A percentile compares a stretch with the other conserved stretches of the same genome.
phyloP scores from a whole-genome alignment of 2,888 invertebrate species.

The Celastrina argiolus region DNA sequence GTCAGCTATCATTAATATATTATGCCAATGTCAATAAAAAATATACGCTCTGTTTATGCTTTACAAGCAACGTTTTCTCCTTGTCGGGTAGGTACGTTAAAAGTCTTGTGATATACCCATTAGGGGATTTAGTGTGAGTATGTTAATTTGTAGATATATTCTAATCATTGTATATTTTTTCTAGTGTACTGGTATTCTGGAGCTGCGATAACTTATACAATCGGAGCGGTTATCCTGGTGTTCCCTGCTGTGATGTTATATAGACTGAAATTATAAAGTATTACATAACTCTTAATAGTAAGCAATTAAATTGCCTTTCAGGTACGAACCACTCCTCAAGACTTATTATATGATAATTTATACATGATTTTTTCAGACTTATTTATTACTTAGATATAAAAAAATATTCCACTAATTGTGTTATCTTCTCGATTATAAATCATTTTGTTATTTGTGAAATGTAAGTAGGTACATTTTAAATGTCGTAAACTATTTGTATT shows the following conservation, averaged over 20 bases:
- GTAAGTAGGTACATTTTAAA: background rate
- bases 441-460: background rate
- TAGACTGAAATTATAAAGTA: slow-evolving; percentile 58
- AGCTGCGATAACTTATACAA: slow-evolving; percentile 87
- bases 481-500: slow-evolving; percentile 17
- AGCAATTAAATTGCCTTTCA: slow-evolving; percentile 25
- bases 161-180: slow-evolving; percentile 28
- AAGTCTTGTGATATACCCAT: no score
- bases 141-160: no score
- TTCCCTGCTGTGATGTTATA: slow-evolving; percentile 85
- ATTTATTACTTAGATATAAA: background rate
- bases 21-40: no score
- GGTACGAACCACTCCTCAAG: background rate
- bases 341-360: background rate
- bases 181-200: slow-evolving; percentile 95
- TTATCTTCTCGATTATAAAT: background rate
- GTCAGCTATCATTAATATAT: no score
- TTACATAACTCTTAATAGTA: slow-evolving; percentile 18
- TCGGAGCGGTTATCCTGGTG: slow-evolving; percentile 86
- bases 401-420: background rate
- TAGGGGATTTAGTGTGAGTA: no score
- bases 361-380: background rate
- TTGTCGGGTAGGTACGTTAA: no score
- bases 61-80: no score
- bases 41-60: no score